Evolutionary conservation across 30 jellyfish, hydroid and myxozoan genomes (phyloP), one percentile per base, ranked within the genome.

Genomic region (Sanderia malayensis): DNA sequence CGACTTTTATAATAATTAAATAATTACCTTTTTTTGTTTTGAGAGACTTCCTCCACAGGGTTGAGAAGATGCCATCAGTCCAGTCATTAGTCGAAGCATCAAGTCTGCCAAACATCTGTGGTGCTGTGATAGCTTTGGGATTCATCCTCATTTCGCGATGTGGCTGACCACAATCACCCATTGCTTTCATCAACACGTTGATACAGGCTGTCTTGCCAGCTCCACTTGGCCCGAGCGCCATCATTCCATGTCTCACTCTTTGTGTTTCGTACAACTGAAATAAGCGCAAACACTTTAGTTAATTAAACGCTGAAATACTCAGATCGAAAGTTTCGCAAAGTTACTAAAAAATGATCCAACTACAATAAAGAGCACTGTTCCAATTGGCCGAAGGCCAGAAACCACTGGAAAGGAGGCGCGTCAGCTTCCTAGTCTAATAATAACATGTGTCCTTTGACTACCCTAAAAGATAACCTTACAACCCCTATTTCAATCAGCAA

Each of bases 51-150:
- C 97, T 67, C 97, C 97, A 89, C 66, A 89, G 70, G 4, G 97
- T 89, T 18, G 97, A 89, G 70, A 89, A 89, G 32, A 89, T 89
- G 6, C 97, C 97, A 78, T 89, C 97, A 2, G 97, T 89, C 97
- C 97, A 89, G 75, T 89, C 97, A 70, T 89, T 89, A 31, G 97
- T 89, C 15, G 97, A 88, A 37, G 97, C 97, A 71, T 89, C 97
- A 33, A 89, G 61, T 44, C 97, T 46, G 7, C 97, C 97, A 61
- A 89, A 89, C 97, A 89, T 89, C 77, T 89, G 97, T 10, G 97
- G 97, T 26, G 97, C 97, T 0, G 97, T 89, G 25, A 89, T 89
- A 15, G 97, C 97, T 61, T 89, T 89, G 10, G 97, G 97, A 57
- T 89, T 89, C 97, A 89, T 89, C 32, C 97, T 67, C 89, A 89